Base-by-base conservation (phyloP, 1,140 invertebrate species). In the Choristoneura fumiferana region DNA sequence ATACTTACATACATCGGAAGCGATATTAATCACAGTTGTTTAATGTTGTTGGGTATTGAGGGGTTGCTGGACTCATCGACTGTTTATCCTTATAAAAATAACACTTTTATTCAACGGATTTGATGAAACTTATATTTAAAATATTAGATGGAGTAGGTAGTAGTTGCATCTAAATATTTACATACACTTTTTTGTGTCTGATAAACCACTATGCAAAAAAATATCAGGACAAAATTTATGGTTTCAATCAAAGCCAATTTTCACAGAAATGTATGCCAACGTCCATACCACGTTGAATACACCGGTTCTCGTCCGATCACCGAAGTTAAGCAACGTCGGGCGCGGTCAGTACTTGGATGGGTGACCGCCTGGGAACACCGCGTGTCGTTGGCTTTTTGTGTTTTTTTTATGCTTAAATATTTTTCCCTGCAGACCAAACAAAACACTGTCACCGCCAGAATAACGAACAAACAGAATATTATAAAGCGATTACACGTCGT, bases 1-100 rank as follows among this genome's bases (percentile, higher is more conserved):
- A 29, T 29, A 29, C 22, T 29, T 72, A 69, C 22, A 17, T 18
- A 49, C 43, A 49, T 49, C 18, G 43, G 76, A 74, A 38, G 56
- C 45, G 57, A 61, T 67, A 62, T 67, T 67, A 62, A 67, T 67
- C 64, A 67, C 60, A 8, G 64, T 62, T 57, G 33, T 40, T 33
- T 34, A 29, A 29, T 12, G 40, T 18, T 13, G 33, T 12, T 14
- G 37, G 9, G 53, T 37, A 17, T 17, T 55, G 35, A 15, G n/a
- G 13, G 9, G 37, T 55, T 58, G 22, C 22, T 29, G 6, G 22
- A 29, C 22, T 29, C 22, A 29, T 29, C 22, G 6, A 29, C 22
- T 29, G 22, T 29, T 29, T 29, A 3, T 29, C 22, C 6, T 15
- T 57, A 54, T 60, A 54, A 40, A 53, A 43, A 12, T 8, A 60